These are phyloP conservation scores for Phalacrocorax carbo DNA, from an alignment of 2,113 vertebrate genomes.

Conservation along the genomic window DNA sequence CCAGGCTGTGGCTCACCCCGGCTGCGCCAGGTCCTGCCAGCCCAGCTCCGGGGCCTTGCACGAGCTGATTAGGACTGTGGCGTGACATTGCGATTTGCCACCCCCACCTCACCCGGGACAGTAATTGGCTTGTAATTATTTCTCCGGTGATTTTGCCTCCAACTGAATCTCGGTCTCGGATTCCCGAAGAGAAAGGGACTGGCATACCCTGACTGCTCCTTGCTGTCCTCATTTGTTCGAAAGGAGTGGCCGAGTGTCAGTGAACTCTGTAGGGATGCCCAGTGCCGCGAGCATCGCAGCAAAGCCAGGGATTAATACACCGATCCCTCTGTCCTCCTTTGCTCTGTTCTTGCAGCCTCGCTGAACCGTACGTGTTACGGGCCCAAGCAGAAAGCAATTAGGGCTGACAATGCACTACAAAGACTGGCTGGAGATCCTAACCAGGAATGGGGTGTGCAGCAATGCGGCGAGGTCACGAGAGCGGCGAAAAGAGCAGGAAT, in stretches of 20 bases:
- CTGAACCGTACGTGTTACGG: not conserved
- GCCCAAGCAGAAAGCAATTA: not conserved
- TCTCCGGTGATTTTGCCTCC: not conserved
- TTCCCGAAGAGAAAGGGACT: not conserved
- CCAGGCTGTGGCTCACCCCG: not conserved
- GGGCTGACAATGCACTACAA: not conserved
- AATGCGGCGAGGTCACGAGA: not conserved
- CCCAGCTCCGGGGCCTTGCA: accelerated
- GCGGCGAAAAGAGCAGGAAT: not conserved
- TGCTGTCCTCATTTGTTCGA: not conserved
- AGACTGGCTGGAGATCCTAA: not conserved
- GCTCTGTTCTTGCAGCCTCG: not conserved
- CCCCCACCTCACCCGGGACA: not conserved
- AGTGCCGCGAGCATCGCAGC: accelerated
- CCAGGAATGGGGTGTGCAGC: not conserved
- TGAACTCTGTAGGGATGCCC: not conserved
- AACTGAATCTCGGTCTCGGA: not conserved
- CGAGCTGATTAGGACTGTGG: accelerated
- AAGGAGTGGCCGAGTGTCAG: not conserved
- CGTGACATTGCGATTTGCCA: not conserved
- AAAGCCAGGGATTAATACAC: not conserved
- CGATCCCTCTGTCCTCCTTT: not conserved
- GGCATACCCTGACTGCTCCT: not conserved
- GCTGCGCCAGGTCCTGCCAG: not conserved
- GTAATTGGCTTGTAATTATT: not conserved